phyloP scores from a whole-genome alignment of 2,888 invertebrate species.

The Nyleta sp. region DNA sequence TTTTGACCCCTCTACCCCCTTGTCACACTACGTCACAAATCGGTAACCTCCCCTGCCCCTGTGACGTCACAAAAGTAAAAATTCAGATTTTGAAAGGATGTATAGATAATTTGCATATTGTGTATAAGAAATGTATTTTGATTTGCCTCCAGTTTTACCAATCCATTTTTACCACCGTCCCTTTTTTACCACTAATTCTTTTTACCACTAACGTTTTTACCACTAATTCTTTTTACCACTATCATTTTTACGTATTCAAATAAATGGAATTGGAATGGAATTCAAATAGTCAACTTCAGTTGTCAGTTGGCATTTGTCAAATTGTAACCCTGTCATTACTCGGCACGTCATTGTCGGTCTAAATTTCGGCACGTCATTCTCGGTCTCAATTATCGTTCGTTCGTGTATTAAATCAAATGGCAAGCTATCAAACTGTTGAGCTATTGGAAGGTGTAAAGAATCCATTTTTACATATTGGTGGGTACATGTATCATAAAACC shows the following conservation, averaged over 20 bases:
- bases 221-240: too few relatives aligned
- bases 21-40: too few relatives aligned
- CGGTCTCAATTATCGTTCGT: background rate
- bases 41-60: too few relatives aligned
- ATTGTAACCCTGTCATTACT: background rate
- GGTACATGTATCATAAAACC: background rate
- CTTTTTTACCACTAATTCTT: slow-evolving; percentile 4
- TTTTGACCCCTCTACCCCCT: too few relatives aligned
- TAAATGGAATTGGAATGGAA: background rate
- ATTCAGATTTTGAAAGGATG: too few relatives aligned
- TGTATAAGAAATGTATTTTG: too few relatives aligned
- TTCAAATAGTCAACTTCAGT: too few relatives aligned
- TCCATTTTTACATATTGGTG: slow-evolving; percentile 4
- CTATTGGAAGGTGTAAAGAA: slow-evolving; percentile 4
- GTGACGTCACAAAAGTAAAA: too few relatives aligned
- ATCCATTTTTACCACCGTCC: slow-evolving; percentile 2
- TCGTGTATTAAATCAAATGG: slow-evolving; percentile 14
- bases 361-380: background rate
- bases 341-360: background rate
- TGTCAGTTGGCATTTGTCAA: too few relatives aligned
- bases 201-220: slow-evolving; percentile 4
- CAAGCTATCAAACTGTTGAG: slow-evolving; percentile 6
- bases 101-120: too few relatives aligned
- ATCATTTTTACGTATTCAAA: too few relatives aligned
- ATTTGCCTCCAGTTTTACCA: slow-evolving; percentile 1